Conservation (phyloP, 2,888 invertebrate species). For the Apodemia zela region DNA sequence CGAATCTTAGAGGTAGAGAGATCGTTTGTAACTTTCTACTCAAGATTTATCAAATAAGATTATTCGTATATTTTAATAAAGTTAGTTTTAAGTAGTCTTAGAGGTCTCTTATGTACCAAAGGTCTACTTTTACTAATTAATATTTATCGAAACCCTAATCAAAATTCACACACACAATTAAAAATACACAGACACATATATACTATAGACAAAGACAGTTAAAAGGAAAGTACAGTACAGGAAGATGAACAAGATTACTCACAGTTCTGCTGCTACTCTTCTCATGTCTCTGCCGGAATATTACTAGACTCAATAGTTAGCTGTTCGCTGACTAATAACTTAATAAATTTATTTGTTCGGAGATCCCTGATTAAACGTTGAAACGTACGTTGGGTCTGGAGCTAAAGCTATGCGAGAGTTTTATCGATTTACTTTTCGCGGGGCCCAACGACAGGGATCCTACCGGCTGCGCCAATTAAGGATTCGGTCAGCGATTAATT, state of each 20-base stretch:
- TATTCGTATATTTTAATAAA: not conserved
- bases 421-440: not conserved
- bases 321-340: not conserved
- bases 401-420: not conserved
- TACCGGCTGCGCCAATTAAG: slow-evolving; percentile 7
- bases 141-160: not conserved
- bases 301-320: not conserved
- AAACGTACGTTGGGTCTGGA: not conserved
- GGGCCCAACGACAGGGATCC: not conserved
- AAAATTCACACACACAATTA: not conserved
- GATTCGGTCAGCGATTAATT: not conserved
- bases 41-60: not conserved
- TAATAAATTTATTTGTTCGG: slow-evolving; percentile 3
- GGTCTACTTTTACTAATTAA: not conserved
- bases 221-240: not conserved
- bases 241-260: not conserved
- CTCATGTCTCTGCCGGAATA: not conserved
- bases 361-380: not conserved
- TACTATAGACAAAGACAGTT: not conserved
- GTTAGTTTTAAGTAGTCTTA: not conserved
- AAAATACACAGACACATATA: not conserved
- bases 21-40: not conserved
- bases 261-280: not conserved
- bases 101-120: not conserved
- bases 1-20: not conserved